phyloP scores from a whole-genome alignment of 2,797 vertebrate species.

The Sebastes dallii region DNA sequence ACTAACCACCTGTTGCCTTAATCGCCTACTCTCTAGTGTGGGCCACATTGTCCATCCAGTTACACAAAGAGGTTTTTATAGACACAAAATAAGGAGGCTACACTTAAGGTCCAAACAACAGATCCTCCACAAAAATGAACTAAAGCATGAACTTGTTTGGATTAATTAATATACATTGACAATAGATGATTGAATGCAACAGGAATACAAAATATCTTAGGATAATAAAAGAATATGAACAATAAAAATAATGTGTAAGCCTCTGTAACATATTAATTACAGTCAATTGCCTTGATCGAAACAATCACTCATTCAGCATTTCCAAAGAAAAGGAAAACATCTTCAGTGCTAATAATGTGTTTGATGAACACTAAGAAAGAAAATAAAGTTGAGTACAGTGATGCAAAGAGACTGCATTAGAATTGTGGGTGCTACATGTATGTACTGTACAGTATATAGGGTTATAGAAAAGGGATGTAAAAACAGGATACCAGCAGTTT shows the following conservation, averaged over 20 bases:
- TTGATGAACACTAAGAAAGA: conserved; percentile 19
- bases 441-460: no score
- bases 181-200: background rate
- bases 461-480: background rate
- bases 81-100: background rate
- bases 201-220: background rate
- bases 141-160: background rate
- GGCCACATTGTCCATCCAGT: background rate
- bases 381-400: background rate
- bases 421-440: no score
- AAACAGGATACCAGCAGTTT: conserved; percentile 12
- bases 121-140: background rate
- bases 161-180: background rate
- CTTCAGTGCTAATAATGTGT: conserved; percentile 26
- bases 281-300: background rate
- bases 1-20: background rate
- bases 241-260: background rate
- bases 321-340: conserved; percentile 11
- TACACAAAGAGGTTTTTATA: background rate
- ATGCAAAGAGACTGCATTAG: background rate
- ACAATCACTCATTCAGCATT: background rate
- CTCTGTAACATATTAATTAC: background rate
- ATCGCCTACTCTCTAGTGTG: background rate
- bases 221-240: background rate
- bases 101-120: background rate